Evolutionary conservation across 2,888 invertebrate species (phyloP), one percentile per base, ranked within the genome.

Genomic region (Noctuana brunneofusca): DNA sequence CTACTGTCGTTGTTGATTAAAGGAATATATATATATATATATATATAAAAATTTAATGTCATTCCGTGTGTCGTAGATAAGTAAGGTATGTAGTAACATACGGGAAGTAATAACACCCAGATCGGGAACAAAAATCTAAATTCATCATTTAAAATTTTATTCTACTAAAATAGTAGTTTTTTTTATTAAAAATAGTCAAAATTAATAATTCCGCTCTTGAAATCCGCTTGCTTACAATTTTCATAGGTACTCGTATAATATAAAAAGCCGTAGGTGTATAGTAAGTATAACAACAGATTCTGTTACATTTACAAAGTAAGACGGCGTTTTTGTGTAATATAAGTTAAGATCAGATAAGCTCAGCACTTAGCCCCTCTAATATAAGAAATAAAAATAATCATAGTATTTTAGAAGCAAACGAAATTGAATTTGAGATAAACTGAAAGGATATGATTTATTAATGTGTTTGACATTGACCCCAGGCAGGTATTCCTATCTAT

Each of bases 351-450:
- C 41, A 55, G 16, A 16, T n/a, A 41, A 30, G 54, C 54, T 41
- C 54, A 30, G 54, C 54, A 55, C 54, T 55, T 55, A 24, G 38
- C 53, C 20, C 18, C 20, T 35, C 35, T 38, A 53, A 53, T 30
- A 20, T 43, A 24, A 48, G 48, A n/a, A 48, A 48, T 22, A 38
- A n/a, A 55, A 55, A n/a, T n/a, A n/a, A n/a, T n/a, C 38, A 41
- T 41, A 24, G 24, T 41, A 22, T 41, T 55, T 55, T 41, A 41
- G 14, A 41, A 55, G 24, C 27, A 18, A 43, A 56, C 41, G 27
- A 55, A 55, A 55, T 55, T 55, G 54, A 55, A 55, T 41, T 32
- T 41, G 16, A n/a, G 54, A 38, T 24, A 55, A 41, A 55, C 14
- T 48, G 48, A 48, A 48, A 48, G 43, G 18, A 22, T 46, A 24